Base-by-base conservation (phyloP, 2,797 vertebrate genomes). In the Centropyge bicolor region DNA sequence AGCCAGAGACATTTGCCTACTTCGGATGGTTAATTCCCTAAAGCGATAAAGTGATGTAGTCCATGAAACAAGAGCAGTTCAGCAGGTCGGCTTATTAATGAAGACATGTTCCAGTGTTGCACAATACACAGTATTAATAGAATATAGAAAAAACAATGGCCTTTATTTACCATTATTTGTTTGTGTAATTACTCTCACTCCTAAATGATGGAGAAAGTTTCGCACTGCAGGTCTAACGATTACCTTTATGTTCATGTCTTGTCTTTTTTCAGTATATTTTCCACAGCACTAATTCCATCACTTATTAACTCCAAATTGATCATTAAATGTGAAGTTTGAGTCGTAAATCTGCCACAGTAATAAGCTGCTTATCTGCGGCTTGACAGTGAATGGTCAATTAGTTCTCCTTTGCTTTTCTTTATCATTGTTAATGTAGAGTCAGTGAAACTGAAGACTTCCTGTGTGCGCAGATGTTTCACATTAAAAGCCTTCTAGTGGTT, bases 11-110 rank as follows among this genome's bases (percentile, higher is more conserved):
- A 52, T 57, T 62, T 36, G 45, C 62, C 31, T 38, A 6, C n/a
- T n/a, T 40, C 4, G 55, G 35, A 49, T 6, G 36, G 55, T 45
- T 76, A 75, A 71, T 63, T 67, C 72, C 66, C 4, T 3, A 45
- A 35, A 48, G 13, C 8, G 9, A 8, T 36, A 31, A 59, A 35
- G 20, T 1, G 14, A 22, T 36, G 54, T 14, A 55, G 14, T 31
- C 7, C 1, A 10, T 40, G 36, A 72, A 57, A 48, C 48, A 36
- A 31, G 27, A 67, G 22, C 38, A 16, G 63, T n/a, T 57, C 41
- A 67, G 17, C 27, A 43, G 71, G 43, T 65, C 24, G 7, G 36
- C 5, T 24, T 52, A 17, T 54, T 41, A 14, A 49, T 14, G 22
- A 6, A 54, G 17, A 9, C 48, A 51, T 48, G 51, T 9, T 41